phyloP scores from a whole-genome alignment of 2,888 invertebrate genomes.

The Synergus laeviventris region DNA sequence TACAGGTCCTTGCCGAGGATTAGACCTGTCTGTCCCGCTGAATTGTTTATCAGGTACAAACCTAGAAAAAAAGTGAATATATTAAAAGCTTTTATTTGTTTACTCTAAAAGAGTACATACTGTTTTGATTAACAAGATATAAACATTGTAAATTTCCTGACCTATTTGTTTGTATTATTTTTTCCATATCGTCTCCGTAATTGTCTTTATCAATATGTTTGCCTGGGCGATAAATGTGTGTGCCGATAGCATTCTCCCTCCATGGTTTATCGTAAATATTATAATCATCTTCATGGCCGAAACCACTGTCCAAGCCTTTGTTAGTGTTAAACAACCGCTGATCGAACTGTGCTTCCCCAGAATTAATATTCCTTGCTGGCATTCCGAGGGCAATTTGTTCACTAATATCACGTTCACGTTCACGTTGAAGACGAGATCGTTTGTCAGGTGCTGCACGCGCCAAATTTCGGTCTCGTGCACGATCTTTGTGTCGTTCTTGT shows the following conservation, averaged over 20 bases:
- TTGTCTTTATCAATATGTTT: constrained; percentile 93
- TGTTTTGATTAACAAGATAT: not conserved
- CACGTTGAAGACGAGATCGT: constrained; percentile 89
- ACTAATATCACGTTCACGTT: constrained; percentile 89
- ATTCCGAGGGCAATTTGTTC: constrained; percentile 98
- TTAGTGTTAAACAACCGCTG: constrained; percentile 96
- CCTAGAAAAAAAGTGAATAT: constrained; percentile 76
- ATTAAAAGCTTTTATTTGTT: no score
- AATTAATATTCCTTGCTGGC: constrained; percentile 86
- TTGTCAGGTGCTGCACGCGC: constrained; percentile 97
- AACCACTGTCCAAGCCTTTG: constrained; percentile 87
- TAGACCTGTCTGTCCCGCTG: constrained; percentile 89
- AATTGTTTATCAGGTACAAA: constrained; percentile 99
- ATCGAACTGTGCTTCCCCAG: constrained; percentile 92
- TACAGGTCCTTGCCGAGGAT: constrained; percentile 92
- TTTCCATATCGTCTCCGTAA: constrained; percentile 93
- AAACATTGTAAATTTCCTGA: constrained; percentile 60
- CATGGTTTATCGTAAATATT: constrained; percentile 99
- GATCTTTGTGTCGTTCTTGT: constrained; percentile 92
- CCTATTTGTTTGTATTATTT: constrained; percentile 91
- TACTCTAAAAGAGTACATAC: constrained; percentile 19
- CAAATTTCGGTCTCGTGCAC: constrained; percentile 94
- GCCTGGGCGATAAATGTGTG: constrained; percentile 93
- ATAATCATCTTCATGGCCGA: constrained; percentile 91
- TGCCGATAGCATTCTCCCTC: constrained; percentile 92